phyloP scores from a whole-genome alignment of 2,113 vertebrate species.

The Seriola rivoliana region DNA sequence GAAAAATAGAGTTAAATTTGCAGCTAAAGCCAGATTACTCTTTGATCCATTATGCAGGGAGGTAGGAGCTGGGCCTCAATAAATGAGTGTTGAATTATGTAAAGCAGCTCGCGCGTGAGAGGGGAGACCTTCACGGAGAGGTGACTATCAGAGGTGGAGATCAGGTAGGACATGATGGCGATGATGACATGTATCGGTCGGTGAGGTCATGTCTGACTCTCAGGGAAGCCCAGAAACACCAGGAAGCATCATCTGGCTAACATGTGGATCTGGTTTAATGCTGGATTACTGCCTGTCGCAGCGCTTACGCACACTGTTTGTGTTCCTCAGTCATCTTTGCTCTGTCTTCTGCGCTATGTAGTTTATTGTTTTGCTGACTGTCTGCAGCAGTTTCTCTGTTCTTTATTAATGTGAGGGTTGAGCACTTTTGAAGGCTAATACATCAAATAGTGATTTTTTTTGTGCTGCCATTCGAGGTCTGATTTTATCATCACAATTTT shows the following conservation, averaged over 20 bases:
- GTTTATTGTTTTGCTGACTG: not conserved
- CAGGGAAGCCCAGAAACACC: conserved; percentile 43
- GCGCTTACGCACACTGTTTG: conserved; percentile 42
- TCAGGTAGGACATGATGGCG: conserved; percentile 61
- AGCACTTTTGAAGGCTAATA: not conserved
- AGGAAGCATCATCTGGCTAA: conserved; percentile 72
- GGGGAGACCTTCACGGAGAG: conserved; percentile 47
- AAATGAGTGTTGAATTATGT: conserved; percentile 74
- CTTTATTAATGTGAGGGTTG: conserved; percentile 22
- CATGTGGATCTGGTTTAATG: conserved; percentile 76
- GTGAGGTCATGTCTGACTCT: conserved; percentile 81
- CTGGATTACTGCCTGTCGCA: conserved; percentile 63
- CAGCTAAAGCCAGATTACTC: conserved; percentile 54
- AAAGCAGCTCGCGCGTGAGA: conserved; percentile 56
- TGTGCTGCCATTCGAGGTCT: not conserved
- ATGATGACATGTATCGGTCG: conserved; percentile 53
- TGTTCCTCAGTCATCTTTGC: conserved; percentile 50
- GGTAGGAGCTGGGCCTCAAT: conserved; percentile 52
- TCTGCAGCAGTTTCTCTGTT: not conserved
- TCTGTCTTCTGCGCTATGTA: conserved; percentile 11
- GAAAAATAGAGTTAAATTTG: conserved; percentile 60
- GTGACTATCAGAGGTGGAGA: conserved; percentile 68
- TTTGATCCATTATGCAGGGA: conserved; percentile 74
- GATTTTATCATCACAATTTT: not conserved
- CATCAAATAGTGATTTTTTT: too few species aligned